Evolutionary conservation across 1,140 invertebrate genomes (phyloP).

Genomic region (Contarinia nasturtii): DNA sequence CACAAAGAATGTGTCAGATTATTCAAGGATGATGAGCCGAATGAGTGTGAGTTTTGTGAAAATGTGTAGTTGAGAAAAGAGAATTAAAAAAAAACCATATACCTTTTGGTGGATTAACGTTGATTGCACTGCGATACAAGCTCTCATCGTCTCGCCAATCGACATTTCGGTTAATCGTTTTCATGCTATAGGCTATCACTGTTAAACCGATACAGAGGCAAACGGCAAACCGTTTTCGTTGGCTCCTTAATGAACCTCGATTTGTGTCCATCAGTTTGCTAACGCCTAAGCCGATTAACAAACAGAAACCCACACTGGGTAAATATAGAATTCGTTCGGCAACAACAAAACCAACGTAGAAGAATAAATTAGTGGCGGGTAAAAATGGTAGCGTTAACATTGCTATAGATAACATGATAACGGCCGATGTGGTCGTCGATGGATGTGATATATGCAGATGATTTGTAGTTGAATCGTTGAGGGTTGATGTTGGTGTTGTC

Average conservation of each 20-base stretch:
- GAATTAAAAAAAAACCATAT: slow-evolving; percentile 16
- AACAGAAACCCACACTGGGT: slow-evolving; percentile 87
- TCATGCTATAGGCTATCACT: slow-evolving; percentile 48
- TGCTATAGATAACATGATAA: slow-evolving; percentile 42
- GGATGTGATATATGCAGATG: no score
- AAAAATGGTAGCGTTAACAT: slow-evolving; percentile 79
- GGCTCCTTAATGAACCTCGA: slow-evolving; percentile 14
- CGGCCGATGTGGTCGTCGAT: slow-evolving; percentile 16
- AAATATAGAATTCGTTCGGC: slow-evolving; percentile 89
- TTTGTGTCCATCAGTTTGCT: slow-evolving; percentile 25
- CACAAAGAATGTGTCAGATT: not conserved
- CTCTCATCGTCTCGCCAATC: slow-evolving; percentile 89
- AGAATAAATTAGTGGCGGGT: slow-evolving; percentile 82
- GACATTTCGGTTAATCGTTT: slow-evolving; percentile 63
- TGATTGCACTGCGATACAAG: slow-evolving; percentile 75
- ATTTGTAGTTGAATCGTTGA: slow-evolving; percentile 3
- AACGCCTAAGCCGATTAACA: slow-evolving; percentile 61
- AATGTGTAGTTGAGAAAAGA: not conserved
- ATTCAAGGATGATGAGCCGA: not conserved
- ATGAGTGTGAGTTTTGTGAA: not conserved
- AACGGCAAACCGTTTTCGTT: slow-evolving; percentile 25
- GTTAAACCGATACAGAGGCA: slow-evolving; percentile 32
- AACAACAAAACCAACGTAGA: slow-evolving; percentile 93
- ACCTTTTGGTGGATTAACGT: slow-evolving; percentile 97
- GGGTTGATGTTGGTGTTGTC: slow-evolving; percentile 14